Evolutionary conservation across 2,797 vertebrate species (phyloP).

Genomic region (Chromis chromis): DNA sequence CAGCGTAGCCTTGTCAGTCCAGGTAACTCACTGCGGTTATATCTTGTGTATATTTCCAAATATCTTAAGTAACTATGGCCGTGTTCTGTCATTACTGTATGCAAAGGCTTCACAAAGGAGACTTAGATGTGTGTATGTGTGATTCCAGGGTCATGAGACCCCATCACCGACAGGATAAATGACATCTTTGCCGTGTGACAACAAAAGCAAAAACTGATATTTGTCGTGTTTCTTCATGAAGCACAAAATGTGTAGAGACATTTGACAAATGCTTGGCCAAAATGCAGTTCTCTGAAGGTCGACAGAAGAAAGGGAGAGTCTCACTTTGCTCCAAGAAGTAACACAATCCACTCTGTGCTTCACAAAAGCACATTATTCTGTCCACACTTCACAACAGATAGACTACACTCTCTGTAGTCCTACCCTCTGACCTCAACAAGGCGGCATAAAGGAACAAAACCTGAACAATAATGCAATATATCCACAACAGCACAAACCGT

Average conservation of each 20-base stretch:
- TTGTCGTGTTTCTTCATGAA: neutral
- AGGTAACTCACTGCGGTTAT: neutral
- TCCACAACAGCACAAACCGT: conserved; percentile 1
- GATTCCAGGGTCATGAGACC: conserved; percentile 83
- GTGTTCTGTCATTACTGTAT: neutral
- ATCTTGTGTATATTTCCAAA: no score
- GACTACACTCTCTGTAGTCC: conserved; percentile 81
- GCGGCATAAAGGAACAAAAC: conserved; percentile 31
- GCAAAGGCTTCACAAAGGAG: conserved; percentile 60
- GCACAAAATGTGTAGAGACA: conserved; percentile 77
- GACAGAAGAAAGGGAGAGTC: conserved; percentile 84
- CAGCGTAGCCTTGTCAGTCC: neutral
- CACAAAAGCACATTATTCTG: conserved; percentile 92
- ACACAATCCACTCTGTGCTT: conserved; percentile 86
- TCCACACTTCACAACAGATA: conserved; percentile 88
- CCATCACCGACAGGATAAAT: conserved; percentile 21
- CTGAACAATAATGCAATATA: conserved; percentile 12
- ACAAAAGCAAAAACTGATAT: conserved; percentile 5
- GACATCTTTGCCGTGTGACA: neutral
- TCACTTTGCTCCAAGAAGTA: conserved; percentile 80
- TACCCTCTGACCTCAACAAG: conserved; percentile 55
- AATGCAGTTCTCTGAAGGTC: conserved; percentile 77
- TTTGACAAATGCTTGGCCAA: conserved; percentile 56
- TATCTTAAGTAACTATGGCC: no score
- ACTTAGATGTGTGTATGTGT: conserved; percentile 89